Evolutionary conservation across 2,797 vertebrate species (phyloP), one percentile per base, ranked within the genome.

Genomic region (Cynopterus sphinx): DNA sequence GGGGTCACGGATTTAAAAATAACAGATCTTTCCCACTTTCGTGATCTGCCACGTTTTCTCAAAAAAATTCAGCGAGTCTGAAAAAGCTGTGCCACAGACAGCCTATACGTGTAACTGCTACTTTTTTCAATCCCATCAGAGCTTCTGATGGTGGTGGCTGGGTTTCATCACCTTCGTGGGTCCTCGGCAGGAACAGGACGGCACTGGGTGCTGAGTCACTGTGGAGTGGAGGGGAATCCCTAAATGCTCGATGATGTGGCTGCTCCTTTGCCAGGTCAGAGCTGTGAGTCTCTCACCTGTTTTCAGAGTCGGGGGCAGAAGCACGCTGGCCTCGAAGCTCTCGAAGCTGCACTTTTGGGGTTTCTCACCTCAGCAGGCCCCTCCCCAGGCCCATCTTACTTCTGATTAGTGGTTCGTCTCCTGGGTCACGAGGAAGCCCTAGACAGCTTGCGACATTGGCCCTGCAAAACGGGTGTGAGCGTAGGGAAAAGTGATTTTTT

Each of bases 21-120:
- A 26, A 55, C 4, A 49, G 33, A 67, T 53, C 9, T 85, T 73
- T 31, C 28, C 21, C 26, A 1, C 55, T 77, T 96, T 89, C 36
- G 71, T 46, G 19, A 71, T 26, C 22, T 79, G 16, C 0, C 19
- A 26, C 26, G 39, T 70, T 33, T 59, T 91, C 17, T 43, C 84
- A 41, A 39, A 55, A 59, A 74, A 51, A 93, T 5, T 57, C 3
- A 53, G 33, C 22, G 3, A 28, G 22, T 59, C 28, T 39, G 26
- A 87, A 88, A 95, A 19, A 59, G n/a, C 12, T 2, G 11, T 6
- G 33, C 26, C 33, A 26, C 73, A 41, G 3, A 9, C 26, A 67
- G 26, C 10, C n/a, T 70, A 0, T 5, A 1, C 7, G 1, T 75
- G 1, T 19, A 85, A 82, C 12, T 63, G 7, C 19, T 49, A 0